Base-by-base conservation (phyloP, 2,113 vertebrate genomes). In the Phaetusa simplex region DNA sequence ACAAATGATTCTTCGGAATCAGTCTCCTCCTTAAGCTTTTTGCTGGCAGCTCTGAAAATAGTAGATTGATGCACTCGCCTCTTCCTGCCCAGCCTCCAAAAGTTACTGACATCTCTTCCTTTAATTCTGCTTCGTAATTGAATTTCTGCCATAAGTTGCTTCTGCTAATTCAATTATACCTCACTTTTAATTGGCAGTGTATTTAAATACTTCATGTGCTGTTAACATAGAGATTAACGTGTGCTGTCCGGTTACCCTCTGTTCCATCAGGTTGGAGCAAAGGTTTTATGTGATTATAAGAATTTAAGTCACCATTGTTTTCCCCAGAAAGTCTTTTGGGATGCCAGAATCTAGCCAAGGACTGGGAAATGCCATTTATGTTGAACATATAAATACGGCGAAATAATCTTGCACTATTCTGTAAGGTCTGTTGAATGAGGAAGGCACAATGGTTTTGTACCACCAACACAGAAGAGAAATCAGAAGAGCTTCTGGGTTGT, bases 81-180 rank as follows among this genome's bases (percentile, higher is more conserved):
- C 82, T 95, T 93, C 62, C 89, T 90, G 89, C 58, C 66, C 74
- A 73, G 71, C 62, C 87, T 95, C 70, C 91, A 52, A 70, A 96
- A 93, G 62, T 94, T 95, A 93, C 86, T 82, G 94, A 64, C 49
- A 85, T 91, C 70, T 91, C 83, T 95, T 96, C 92, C 90, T 97
- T 95, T 96, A 96, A 88, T 95, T 93, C 90, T 90, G 87, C 72
- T 81, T 86, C 27, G 93, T 96, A 94, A 92, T 97, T 96, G 61
- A 86, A 92, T 92, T 96, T 95, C 64, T 96, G 50, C 76, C 64
- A 42, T 84, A 82, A 94, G 49, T 86, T 97, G 82, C 52, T 96
- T 93, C 82, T 96, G 90, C 38, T 95, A 94, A 96, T 96, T 96
- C 82, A 88, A 64, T 97, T 93, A 86, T 81, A 55, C 50, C 52